These are phyloP conservation scores for Pseudolaguvia tuberculata DNA, from an alignment of 2,113 vertebrate species.

Conservation along the genomic window DNA sequence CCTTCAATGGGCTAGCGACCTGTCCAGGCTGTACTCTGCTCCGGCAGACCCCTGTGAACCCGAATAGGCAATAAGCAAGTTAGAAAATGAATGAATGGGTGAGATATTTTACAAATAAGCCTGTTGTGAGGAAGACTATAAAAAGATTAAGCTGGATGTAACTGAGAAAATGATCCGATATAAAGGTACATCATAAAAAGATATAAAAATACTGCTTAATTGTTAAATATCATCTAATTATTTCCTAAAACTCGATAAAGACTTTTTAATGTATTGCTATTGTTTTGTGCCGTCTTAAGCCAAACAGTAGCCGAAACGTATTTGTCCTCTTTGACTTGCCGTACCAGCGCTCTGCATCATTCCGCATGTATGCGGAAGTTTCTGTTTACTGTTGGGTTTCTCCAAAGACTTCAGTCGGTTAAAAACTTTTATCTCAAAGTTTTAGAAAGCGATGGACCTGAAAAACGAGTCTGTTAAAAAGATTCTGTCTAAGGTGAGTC, in stretches of 20 bases:
- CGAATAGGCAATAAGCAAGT: no score
- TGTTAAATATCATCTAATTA: no score
- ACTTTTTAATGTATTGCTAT: not conserved
- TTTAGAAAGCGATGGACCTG: conserved; percentile 61
- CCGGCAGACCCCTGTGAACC: no score
- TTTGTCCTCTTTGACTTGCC: conserved; percentile 35
- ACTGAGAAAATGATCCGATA: not conserved
- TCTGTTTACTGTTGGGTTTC: not conserved
- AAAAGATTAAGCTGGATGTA: not conserved
- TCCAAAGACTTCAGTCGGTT: not conserved
- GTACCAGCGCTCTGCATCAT: conserved; percentile 16
- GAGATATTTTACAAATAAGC: no score
- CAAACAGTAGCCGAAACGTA: not conserved
- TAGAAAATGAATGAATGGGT: no score
- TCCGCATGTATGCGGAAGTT: conserved; percentile 45
- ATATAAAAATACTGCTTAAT: no score
- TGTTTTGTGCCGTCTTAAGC: not conserved
- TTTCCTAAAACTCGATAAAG: not conserved
- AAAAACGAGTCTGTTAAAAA: conserved; percentile 58
- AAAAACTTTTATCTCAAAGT: not conserved
- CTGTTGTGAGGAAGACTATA: no score
- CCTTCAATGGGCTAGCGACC: no score
- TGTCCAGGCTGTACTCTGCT: no score
- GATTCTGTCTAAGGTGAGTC: conserved; percentile 65
- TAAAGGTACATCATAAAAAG: not conserved